A percentile compares a stretch with the other conserved stretches of the same genome.
phyloP scores from a whole-genome alignment of 2,888 invertebrate genomes.

The Chirona hameri region DNA sequence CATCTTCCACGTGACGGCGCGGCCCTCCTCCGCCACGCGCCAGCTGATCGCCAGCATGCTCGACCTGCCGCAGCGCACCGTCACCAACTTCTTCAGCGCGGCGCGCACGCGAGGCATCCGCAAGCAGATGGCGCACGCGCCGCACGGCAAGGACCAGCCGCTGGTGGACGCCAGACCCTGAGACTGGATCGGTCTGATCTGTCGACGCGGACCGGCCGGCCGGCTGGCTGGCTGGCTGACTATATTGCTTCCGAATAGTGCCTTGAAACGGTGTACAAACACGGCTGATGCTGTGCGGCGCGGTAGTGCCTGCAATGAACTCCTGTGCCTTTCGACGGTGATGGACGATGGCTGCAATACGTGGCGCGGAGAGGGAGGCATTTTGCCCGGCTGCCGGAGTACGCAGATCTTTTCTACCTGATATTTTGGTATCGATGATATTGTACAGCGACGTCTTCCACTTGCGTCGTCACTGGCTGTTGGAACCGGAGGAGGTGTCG shows the following conservation, averaged over 20 bases:
- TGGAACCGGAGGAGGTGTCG: too few relatives aligned
- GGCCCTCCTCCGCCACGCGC: slow-evolving; percentile 10
- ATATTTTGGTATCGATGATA: slow-evolving; percentile 12
- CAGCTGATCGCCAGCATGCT: slow-evolving; percentile 9
- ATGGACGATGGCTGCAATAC: background rate
- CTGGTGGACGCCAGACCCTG: background rate
- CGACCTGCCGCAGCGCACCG: slow-evolving; percentile 1
- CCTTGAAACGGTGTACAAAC: background rate
- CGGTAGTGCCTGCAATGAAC: background rate
- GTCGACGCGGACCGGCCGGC: too few relatives aligned
- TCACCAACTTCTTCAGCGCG: slow-evolving; percentile 30
- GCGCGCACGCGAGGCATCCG: slow-evolving; percentile 8
- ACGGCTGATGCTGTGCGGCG: background rate
- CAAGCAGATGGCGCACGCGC: background rate
- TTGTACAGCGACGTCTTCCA: slow-evolving; percentile 1
- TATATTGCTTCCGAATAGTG: background rate
- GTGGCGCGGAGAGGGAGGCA: background rate
- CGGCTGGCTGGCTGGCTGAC: too few relatives aligned
- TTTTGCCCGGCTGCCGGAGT: background rate
- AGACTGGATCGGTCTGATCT: background rate
- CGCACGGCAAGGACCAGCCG: background rate
- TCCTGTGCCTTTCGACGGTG: background rate
- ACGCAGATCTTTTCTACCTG: background rate
- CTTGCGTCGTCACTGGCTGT: background rate
- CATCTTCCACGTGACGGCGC: slow-evolving; percentile 28